These are phyloP conservation scores for Branchellion lobata DNA, from an alignment of 2,888 invertebrate genomes.

Conservation along the genomic window DNA sequence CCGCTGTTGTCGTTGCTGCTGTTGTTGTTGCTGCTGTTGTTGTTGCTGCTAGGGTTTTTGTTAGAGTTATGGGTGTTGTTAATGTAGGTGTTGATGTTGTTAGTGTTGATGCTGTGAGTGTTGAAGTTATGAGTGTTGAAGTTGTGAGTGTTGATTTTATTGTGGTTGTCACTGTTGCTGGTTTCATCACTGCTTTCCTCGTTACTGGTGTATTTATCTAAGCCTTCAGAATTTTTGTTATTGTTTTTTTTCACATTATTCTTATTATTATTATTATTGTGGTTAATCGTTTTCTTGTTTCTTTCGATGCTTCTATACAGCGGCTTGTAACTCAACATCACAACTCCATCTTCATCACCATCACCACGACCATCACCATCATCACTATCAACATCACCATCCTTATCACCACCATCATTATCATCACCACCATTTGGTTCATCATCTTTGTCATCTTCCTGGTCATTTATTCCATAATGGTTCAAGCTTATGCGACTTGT, in stretches of 20 bases:
- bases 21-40: too few relatives aligned
- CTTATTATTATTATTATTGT: background rate
- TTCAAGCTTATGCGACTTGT: too few relatives aligned
- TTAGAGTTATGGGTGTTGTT: too few relatives aligned
- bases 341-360: constrained; percentile 18
- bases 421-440: constrained; percentile 16
- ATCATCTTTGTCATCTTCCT: constrained; percentile 26
- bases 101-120: too few relatives aligned
- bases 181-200: background rate
- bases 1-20: too few relatives aligned
- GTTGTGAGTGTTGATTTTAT: background rate
- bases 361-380: constrained; percentile 12
- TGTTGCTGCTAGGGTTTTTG: too few relatives aligned
- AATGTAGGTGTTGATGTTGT: too few relatives aligned
- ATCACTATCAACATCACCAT: background rate
- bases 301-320: background rate
- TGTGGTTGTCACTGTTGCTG: background rate
- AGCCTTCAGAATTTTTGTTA: too few relatives aligned
- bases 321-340: background rate
- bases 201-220: too few relatives aligned
- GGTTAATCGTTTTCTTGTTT: too few relatives aligned
- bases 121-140: too few relatives aligned
- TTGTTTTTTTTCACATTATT: background rate
- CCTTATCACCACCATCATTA: constrained; percentile 26
- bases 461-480: too few relatives aligned